Base-by-base conservation (phyloP, 2,113 vertebrate genomes). In the Serilophus lunatus region DNA sequence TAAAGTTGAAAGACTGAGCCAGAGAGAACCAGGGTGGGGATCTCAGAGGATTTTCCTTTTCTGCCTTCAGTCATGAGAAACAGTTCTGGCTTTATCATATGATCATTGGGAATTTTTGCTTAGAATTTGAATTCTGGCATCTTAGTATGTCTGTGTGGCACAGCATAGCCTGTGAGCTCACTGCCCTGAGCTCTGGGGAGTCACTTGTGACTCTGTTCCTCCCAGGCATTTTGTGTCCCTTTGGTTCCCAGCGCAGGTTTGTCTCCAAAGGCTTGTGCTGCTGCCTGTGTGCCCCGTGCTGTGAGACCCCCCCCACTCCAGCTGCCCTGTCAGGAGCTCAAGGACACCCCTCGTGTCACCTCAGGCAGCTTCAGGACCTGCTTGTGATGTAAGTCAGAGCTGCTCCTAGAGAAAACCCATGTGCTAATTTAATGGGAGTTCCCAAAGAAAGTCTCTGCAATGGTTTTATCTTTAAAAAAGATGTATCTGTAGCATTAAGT, bases 281-380 rank as follows among this genome's bases (percentile, higher is more conserved):
- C 29, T 68, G 40, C 33, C 13, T 10, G 25, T 9, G 1, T 5
- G 13, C 9, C 20, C 57, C 54, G 22, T 35, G 4, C 18, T 0
- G 0, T 23, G 33, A 40, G 35, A 17, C n/a, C 47, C n/a, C 38
- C 16, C 38, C 35, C 8, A 0, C 50, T 5, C 2, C 45, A 10
- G 16, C 24, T 74, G 45, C 29, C 44, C 81, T 5, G 18, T 35
- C 8, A 4, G 33, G 40, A 50, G 38, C 40, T 20, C 2, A 14
- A 0, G 66, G 74, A 29, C 40, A 23, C 5, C 51, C 35, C 47
- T 5, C 2, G 20, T 45, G 38, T 24, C 71, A 50, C 70, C 49
- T 13, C 0, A 4, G 75, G 57, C 71, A 76, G 49, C 61, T 60
- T 13, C 70, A n/a, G 4, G 13, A 3, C 25, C 29, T 53, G 33